Evolutionary conservation across 2,113 vertebrate genomes (phyloP), one percentile per base, ranked within the genome.

Genomic region (Oreochromis spilurus): DNA sequence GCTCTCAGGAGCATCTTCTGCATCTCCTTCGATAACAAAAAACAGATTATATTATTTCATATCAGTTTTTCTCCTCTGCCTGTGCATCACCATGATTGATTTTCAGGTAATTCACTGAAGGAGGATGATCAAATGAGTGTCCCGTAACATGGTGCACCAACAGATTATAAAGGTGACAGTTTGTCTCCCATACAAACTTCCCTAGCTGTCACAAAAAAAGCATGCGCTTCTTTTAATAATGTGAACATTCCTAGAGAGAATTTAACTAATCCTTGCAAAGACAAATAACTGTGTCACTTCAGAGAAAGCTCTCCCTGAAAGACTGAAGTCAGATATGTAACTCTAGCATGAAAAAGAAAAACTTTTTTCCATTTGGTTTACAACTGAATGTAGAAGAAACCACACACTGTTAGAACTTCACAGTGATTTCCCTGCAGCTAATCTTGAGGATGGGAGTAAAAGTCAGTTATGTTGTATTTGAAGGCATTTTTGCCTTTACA

Each of bases 1-100:
- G 55, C 77, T 84, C 83, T 82, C 55, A 72, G 70, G 83, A 90
- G 58, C 21, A 7, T 83, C 82, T 88, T 40, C 57, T 90, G 78
- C 58, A 87, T 87, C 84, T 88, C 72, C 58, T 21, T 78, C 54
- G 45, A 91, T 93, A 83, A 94, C 88, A 91, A 91, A 93, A 67
- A 21, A 8, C 83, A 81, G 83, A 92, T 93, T 88, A 83, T 84
- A 90, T 94, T 94, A 90, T 92, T 95, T 92, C 88, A 82, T 88
- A 90, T 94, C 93, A 93, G 65, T 84, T 92, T 91, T 57, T 88
- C 53, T 83, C 52, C 6, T 7, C 84, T 84, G 26, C 77, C 67
- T 82, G 83, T 87, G 89, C 87, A 89, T 94, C 91, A 92, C 14
- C 3, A 6, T 78, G 91, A 96, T 94, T 93, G 92, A 93, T 94